These are phyloP conservation scores for Pelusios castaneus DNA, from an alignment of 2,113 vertebrate species.

Conservation along the genomic window DNA sequence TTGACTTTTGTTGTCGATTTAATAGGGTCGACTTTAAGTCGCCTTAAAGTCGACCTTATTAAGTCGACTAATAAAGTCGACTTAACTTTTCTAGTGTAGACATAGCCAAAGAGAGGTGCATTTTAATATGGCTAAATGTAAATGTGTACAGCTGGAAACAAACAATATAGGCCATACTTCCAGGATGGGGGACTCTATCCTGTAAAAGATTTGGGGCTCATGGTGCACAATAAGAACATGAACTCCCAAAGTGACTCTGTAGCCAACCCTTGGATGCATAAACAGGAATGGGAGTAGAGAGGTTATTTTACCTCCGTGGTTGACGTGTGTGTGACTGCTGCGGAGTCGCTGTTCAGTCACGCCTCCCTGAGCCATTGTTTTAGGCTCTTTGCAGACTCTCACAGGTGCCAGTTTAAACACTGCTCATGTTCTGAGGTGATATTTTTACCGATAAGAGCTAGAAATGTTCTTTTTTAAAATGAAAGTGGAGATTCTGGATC, in stretches of 20 bases:
- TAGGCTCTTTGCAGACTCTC: not conserved
- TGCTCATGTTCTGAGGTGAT: not conserved
- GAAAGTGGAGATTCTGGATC: rapidly evolving
- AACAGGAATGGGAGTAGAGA: not conserved
- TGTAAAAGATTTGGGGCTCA: not conserved
- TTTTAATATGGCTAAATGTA: not conserved
- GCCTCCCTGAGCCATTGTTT: not conserved
- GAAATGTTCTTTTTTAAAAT: not conserved
- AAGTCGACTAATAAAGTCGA: too few relatives aligned
- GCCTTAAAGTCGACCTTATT: too few relatives aligned
- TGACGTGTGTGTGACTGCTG: not conserved
- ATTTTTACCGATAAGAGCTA: not conserved
- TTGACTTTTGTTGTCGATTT: too few relatives aligned
- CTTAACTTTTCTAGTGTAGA: too few relatives aligned
- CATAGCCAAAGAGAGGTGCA: not conserved
- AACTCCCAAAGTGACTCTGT: not conserved
- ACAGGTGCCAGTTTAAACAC: not conserved
- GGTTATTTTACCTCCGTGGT: not conserved
- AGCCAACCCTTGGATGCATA: not conserved
- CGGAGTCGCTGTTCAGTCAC: not conserved
- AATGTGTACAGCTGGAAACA: not conserved
- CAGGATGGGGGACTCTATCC: too few relatives aligned
- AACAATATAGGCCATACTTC: not conserved
- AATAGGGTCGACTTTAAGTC: too few relatives aligned
- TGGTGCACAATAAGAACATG: not conserved